A percentile compares a stretch with the other conserved stretches of the same genome.
phyloP scores from a whole-genome alignment of 2,888 invertebrate species.

The Heliconius erato region DNA sequence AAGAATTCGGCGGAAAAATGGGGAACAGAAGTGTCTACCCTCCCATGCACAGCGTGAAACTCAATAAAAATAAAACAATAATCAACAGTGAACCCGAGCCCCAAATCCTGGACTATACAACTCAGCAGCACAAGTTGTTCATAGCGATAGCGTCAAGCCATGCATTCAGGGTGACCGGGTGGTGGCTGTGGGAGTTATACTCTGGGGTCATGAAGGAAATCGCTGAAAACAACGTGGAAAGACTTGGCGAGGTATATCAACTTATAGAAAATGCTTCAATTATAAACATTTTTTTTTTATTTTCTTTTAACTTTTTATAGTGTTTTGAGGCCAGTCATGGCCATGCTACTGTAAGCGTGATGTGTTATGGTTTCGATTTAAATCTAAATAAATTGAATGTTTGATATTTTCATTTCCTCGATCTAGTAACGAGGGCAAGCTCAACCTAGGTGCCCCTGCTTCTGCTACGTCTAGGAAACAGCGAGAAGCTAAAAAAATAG shows the following conservation, averaged over 20 bases:
- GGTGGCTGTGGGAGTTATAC: slow-evolving; percentile 92
- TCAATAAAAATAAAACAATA: background rate
- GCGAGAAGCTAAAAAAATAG: too few species aligned
- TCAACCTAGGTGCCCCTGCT: too few species aligned
- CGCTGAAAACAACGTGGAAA: slow-evolving; percentile 91
- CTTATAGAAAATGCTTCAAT: too few species aligned
- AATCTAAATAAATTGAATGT: background rate
- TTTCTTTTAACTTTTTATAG: too few species aligned
- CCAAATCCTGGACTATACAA: slow-evolving; percentile 95
- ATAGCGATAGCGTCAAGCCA: slow-evolving; percentile 90
- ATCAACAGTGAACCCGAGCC: slow-evolving; percentile 90
- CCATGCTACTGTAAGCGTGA: background rate
- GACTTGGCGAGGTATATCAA: slow-evolving; percentile 91
- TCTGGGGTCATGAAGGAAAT: slow-evolving; percentile 90
- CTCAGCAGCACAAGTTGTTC: slow-evolving; percentile 93
- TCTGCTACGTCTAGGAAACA: too few species aligned
- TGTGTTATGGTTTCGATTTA: background rate
- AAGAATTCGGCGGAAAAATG: too few species aligned
- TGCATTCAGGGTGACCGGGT: slow-evolving; percentile 90
- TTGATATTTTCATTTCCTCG: background rate
- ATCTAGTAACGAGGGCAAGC: too few species aligned
- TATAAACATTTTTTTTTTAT: too few species aligned
- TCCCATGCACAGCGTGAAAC: background rate
- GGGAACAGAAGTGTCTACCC: too few species aligned
- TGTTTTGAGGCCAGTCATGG: background rate